Base-by-base conservation (phyloP, 2,888 invertebrate species). In the Sarcophaga caerulescens region DNA sequence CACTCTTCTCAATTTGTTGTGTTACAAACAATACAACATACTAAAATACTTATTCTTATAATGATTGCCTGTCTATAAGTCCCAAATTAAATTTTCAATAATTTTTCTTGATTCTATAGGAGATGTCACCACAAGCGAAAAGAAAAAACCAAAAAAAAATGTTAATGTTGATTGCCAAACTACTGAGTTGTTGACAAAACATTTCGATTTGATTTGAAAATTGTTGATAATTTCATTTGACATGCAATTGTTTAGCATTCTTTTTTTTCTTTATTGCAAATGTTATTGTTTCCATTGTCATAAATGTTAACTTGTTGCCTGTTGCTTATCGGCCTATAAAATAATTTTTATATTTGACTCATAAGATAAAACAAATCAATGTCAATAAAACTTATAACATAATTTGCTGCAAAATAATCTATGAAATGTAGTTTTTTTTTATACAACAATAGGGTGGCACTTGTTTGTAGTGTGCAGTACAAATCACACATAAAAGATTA, bases 51-150 rank as follows among this genome's bases (percentile, higher is more conserved):
- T 10, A 35, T 35, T 35, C 35, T 35, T 35, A 52, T 52, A 52
- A 14, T 52, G 17, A 17, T 52, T 52, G 12, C 10, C 12, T 52
- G 52, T 0, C 8, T 35, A 10, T 8, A 52, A 52, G 52, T 52
- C 5, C 52, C 52, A 52, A 52, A 14, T 52, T 52, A 52, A 47
- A 52, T 52, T 17, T 17, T 17, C 17, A 52, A 66, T n/a, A 83
- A 80, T 76, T 77, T 74, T 68, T 57, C 77, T 57, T 60, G 44
- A 81, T 86, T 81, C 47, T 62, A 66, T 45, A 45, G 84, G 86
- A 57, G 86, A 86, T 75, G 81, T 86, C 86, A 52, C 81, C 84
- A 69, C 63, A 82, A 68, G 69, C 66, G 35, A n/a, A 60, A 68
- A 75, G 52, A 85, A 60, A 35, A 35, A 35, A 8, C 8, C 35